phyloP scores from a whole-genome alignment of 2,797 vertebrate species.

The Sorex maritimensis region DNA sequence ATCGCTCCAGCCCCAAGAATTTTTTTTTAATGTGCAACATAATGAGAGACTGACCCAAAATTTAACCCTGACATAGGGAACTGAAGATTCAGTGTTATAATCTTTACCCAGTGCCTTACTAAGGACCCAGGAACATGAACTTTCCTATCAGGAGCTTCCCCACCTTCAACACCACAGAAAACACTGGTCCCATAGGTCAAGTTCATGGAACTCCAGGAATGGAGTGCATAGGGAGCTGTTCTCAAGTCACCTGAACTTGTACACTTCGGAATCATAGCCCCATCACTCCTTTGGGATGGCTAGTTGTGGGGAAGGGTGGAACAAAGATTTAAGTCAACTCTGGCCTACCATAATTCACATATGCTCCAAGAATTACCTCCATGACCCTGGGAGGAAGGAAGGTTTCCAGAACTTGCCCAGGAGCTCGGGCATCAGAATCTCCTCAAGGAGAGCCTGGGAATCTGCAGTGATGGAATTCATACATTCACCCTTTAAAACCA shows the following conservation, averaged over 20 bases:
- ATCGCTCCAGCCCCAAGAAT: too few relatives aligned
- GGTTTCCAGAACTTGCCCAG: constrained; percentile 5
- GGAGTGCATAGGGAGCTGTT: not conserved
- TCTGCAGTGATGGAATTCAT: constrained; percentile 33
- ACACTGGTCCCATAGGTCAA: not conserved
- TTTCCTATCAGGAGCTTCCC: constrained; percentile 57
- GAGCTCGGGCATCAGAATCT: constrained; percentile 28
- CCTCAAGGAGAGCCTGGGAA: not conserved
- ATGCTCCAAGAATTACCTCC: not conserved
- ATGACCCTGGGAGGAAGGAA: not conserved
- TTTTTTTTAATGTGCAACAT: constrained; percentile 52
- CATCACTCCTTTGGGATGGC: constrained; percentile 19
- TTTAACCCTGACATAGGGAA: constrained; percentile 72
- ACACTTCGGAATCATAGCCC: not conserved
- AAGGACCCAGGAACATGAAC: constrained; percentile 20
- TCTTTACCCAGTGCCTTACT: not conserved
- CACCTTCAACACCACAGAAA: not conserved
- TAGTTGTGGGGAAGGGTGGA: too few relatives aligned
- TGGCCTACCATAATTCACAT: not conserved
- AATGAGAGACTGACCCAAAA: constrained; percentile 79
- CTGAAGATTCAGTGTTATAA: constrained; percentile 57
- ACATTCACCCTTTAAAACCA: constrained; percentile 44
- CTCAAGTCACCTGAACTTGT: not conserved
- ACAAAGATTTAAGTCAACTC: not conserved
- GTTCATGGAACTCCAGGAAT: not conserved